Evolutionary conservation across 2,113 vertebrate species (phyloP), one percentile per base, ranked within the genome.

Genomic region (Heterochromis multidens): DNA sequence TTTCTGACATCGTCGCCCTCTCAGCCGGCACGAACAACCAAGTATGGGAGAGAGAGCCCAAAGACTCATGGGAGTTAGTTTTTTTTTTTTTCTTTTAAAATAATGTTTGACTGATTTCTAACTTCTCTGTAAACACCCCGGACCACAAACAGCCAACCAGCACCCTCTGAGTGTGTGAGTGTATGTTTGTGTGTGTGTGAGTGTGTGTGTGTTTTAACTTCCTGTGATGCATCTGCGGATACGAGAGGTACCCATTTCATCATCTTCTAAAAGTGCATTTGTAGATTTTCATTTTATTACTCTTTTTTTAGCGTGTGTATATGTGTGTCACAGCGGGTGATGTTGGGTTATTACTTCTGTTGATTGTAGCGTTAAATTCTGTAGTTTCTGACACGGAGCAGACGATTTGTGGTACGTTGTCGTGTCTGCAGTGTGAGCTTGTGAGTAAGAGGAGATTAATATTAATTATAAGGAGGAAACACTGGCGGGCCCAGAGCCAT

Each of bases 301-400:
- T 8, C 0, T 70, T 25, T 49, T 19, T 70, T 77, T 70, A 70
- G 82, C 7, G 35, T 40, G 43, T 58, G 78, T 83, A 54, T 61
- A 8, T 84, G 58, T 54, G 8, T 23, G 37, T 77, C 16, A 23
- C 6, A 12, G 37, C 6, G 6, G n/a, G 23, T 2, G 25, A 13
- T 60, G 77, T 61, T 60, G 37, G 79, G 33, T 17, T 65, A 27
- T 77, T 84, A 56, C 70, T 62, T 86, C 9, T 29, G 76, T 87
- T 80, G 89, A 89, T 67, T 91, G 86, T 93, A 90, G 86, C n/a
- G 63, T 88, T 77, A 27, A 16, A 23, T 77, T 88, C 56, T 82
- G 88, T 93, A 82, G 85, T 70, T 87, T 76, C 78, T 65, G 60
- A 83, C 43, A 33, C 4, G 59, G 76, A 83, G 87, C 63, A 52